A percentile compares a stretch with the other conserved stretches of the same genome.
Conservation (phyloP, 2,113 vertebrate genomes). For the Himantopus leucocephalus region DNA sequence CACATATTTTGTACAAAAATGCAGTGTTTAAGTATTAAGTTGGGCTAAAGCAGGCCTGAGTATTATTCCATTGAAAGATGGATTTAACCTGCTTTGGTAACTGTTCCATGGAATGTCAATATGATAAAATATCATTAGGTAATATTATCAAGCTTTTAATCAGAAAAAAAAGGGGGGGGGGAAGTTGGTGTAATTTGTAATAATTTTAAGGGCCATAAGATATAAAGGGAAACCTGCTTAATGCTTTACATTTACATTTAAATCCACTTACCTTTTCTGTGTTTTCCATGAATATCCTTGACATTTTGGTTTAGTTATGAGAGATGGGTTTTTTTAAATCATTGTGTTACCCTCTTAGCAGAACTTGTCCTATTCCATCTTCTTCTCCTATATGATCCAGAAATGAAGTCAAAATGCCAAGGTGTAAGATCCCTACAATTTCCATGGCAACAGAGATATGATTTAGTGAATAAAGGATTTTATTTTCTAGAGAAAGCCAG, state of each 20-base stretch:
- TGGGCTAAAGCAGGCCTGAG: background rate
- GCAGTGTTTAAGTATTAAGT: background rate
- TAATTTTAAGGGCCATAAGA: background rate
- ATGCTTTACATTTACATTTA: conserved; percentile 11
- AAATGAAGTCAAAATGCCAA: conserved; percentile 54
- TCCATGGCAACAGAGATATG: background rate
- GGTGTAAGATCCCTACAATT: conserved; percentile 26
- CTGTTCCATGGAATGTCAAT: background rate
- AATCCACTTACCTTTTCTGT: background rate
- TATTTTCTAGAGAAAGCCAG: background rate
- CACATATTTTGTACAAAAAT: background rate
- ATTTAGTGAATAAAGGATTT: background rate
- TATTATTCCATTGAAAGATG: background rate
- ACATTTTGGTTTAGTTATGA: conserved; percentile 63
- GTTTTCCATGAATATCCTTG: conserved; percentile 62
- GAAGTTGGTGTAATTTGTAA: background rate
- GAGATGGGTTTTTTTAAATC: conserved; percentile 44
- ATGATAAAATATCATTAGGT: background rate
- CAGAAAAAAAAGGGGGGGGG: background rate
- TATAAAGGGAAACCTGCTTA: conserved; percentile 15
- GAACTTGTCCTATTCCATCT: background rate
- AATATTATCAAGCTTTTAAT: background rate
- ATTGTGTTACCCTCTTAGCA: background rate
- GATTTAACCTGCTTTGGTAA: background rate
- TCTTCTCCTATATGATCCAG: background rate